Evolutionary conservation across 1,140 invertebrate genomes (phyloP), one percentile per base, ranked within the genome.

Genomic region (Drosophila mauritiana): DNA sequence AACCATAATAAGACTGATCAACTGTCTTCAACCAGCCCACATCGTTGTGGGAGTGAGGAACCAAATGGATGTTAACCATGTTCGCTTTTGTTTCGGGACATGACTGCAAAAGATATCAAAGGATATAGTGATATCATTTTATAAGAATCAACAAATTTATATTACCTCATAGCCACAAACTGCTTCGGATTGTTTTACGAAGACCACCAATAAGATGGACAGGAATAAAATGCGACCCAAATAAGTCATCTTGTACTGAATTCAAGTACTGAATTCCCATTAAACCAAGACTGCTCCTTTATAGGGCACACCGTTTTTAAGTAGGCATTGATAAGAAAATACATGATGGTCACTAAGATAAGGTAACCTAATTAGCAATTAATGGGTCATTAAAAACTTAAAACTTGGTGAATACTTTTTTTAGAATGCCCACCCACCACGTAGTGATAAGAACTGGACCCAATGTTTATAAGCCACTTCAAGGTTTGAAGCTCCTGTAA

Each of bases 1-100:
- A 94, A 80, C 97, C 97, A 92, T 95, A 97, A 82, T 96, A 98
- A 92, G 98, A 98, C 88, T 98, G 97, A 92, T 98, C 97, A 0
- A 98, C 96, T 0, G 97, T 98, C 92, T 98, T 98, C 1, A 98
- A 91, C 97, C 97, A 98, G 11, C 97, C 97, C 0, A 98, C 97
- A 93, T 98, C 97, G 89, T 98, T 97, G 84, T 98, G 97, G 2
- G 95, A 95, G 80, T 96, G 96, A 0, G 96, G 93, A 0, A 98
- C 95, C 7, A 98, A 91, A 86, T 98, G 97, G 5, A 98, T 96
- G 90, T 98, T 98, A 1, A 97, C 81, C 79, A 95, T 94, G 0
- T 93, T 93, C 0, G 93, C 77, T 59, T 95, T 93, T 70, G 1
- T 94, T 93, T 76, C 96, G 96, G 36, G 78, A 59, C 82, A 86